Evolutionary conservation across 2,797 vertebrate genomes (phyloP), one percentile per base, ranked within the genome.

Genomic region (Chelon labrosus): DNA sequence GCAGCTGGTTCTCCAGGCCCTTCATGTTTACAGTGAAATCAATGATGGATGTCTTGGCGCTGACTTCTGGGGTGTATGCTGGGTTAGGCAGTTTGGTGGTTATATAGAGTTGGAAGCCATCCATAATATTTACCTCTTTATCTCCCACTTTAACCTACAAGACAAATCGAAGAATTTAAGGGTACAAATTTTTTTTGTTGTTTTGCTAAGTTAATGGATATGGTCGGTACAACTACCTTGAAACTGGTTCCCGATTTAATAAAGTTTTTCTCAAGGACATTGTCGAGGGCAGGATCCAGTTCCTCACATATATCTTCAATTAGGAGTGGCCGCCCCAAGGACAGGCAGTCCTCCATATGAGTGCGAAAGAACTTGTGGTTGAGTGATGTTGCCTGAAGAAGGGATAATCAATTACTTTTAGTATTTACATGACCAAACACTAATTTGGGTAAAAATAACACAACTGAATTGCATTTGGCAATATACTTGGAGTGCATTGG

Each of bases 21-120:
- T 94, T 96, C 95, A 97, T 93, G 46, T 96, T 98, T 55, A 98
- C 97, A 0, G 96, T 97, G 88, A 98, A 98, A 87, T 98, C 96
- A 22, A 97, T 96, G 77, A 97, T 95, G 66, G 96, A 95, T 10
- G 95, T 97, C 22, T 94, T 94, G 66, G 97, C 97, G 52, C 95
- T 97, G 73, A 97, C 94, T 88, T 98, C 97, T 3, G 96, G 97
- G n/a, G 95, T 95, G 39, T 97, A 98, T 9, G 92, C 92, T 0
- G 97, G 97, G 84, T 97, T 98, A 65, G 97, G 94, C 27, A 98
- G 90, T 72, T 97, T 96, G 60, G 96, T 97, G 51, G 96, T 98
- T 55, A 97, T 92, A 66, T 97, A 98, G 38, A 98, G 95, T 70
- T 88, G 94, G 89, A 98, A 98, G 8, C 95, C 94, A 65, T 91